phyloP scores from a whole-genome alignment of 2,113 vertebrate genomes.

The Chaenogobius annularis region DNA sequence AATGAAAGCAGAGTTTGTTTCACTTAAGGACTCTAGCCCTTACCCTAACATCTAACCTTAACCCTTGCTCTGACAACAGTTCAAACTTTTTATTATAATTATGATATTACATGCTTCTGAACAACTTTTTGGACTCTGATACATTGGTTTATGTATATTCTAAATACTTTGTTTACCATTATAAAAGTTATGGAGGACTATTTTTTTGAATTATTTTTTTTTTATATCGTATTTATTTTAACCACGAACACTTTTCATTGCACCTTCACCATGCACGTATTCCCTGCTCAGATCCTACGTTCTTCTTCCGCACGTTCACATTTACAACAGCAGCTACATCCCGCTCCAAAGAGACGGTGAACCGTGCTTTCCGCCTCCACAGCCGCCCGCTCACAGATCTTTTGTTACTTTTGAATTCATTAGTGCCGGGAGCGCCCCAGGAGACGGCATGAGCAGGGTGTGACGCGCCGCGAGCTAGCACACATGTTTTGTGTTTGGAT shows the following conservation, averaged over 20 bases:
- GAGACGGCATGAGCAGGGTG: conserved; percentile 45
- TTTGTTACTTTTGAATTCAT: conserved; percentile 65
- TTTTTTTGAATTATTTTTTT: no score
- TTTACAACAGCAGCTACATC: conserved; percentile 28
- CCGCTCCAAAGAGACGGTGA: conserved; percentile 30
- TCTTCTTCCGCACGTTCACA: conserved; percentile 13
- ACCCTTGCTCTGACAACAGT: no score
- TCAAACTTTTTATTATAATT: no score
- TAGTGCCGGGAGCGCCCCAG: conserved; percentile 59
- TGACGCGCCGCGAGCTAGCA: conserved; percentile 29
- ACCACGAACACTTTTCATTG: no score
- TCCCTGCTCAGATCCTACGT: conserved; percentile 13
- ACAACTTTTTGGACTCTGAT: not conserved
- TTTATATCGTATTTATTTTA: no score
- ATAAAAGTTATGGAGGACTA: not conserved
- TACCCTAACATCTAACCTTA: no score
- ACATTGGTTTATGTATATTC: not conserved
- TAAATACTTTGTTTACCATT: not conserved
- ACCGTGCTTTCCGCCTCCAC: conserved; percentile 32
- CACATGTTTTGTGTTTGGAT: not conserved
- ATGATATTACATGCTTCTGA: no score
- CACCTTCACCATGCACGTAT: not conserved
- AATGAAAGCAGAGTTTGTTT: no score
- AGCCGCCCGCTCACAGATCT: conserved; percentile 24
- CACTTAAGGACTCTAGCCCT: no score